A percentile compares a stretch with the other conserved stretches of the same genome.
Evolutionary conservation across 2,797 vertebrate genomes (phyloP).

Genomic region (Siniperca scherzeri): DNA sequence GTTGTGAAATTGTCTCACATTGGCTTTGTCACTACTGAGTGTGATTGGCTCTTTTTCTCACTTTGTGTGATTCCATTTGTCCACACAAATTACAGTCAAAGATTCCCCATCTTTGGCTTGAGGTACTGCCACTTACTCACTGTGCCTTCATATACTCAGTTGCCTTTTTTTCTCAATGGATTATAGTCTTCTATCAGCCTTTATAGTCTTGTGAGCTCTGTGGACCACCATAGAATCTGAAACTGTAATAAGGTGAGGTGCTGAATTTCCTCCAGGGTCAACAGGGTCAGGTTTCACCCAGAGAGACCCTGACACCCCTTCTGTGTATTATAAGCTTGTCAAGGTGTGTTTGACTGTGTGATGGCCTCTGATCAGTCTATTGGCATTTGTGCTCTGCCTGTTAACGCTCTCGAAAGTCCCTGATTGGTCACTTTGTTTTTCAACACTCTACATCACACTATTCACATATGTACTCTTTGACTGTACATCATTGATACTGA

Average conservation of each 20-base stretch:
- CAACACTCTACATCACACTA: not conserved
- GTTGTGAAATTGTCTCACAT: conserved; percentile 54
- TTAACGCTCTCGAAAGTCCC: not conserved
- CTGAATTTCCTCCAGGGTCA: conserved; percentile 34
- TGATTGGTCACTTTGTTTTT: conserved; percentile 10
- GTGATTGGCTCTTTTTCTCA: conserved; percentile 47
- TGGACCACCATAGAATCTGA: conserved; percentile 10
- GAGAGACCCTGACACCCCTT: conserved; percentile 8
- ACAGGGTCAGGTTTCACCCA: conserved; percentile 45
- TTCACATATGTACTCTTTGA: not conserved
- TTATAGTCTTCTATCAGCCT: not conserved
- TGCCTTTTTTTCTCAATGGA: conserved; percentile 38
- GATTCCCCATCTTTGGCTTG: conserved; percentile 36
- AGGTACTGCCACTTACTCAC: not conserved
- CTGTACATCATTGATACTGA: not conserved
- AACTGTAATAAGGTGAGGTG: not conserved
- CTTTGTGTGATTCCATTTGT: conserved; percentile 31
- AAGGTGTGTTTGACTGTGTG: conserved; percentile 16
- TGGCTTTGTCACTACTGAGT: conserved; percentile 47
- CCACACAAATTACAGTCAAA: conserved; percentile 29
- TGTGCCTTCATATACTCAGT: conserved; percentile 6
- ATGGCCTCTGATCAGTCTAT: conserved; percentile 1
- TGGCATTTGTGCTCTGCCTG: conserved; percentile 7
- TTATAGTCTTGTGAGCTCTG: conserved; percentile 7
- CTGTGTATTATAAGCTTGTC: conserved; percentile 23